phyloP scores from a whole-genome alignment of 2,797 vertebrate species.

The Gadopsis marmoratus region DNA sequence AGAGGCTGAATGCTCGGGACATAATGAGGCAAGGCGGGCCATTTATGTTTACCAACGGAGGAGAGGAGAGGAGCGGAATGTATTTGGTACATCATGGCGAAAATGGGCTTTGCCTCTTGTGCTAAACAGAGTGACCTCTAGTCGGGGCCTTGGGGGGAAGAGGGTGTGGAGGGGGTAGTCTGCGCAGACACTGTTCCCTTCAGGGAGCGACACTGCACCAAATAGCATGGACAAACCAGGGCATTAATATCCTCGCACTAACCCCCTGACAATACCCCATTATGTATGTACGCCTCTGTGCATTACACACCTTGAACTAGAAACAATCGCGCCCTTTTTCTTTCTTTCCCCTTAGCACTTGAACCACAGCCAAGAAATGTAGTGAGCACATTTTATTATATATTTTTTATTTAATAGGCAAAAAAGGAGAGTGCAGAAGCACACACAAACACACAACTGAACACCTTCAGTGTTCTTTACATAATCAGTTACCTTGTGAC shows the following conservation, averaged over 20 bases:
- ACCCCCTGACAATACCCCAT: conserved; percentile 86
- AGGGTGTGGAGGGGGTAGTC: conserved; percentile 65
- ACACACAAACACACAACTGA: conserved; percentile 58
- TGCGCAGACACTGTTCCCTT: conserved; percentile 74
- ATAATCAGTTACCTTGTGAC: conserved; percentile 85
- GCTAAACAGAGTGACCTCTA: conserved; percentile 87
- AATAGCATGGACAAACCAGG: conserved; percentile 81
- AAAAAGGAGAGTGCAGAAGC: conserved; percentile 40
- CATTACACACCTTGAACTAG: conserved; percentile 86
- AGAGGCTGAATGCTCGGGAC: conserved; percentile 68
- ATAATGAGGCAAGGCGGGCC: conserved; percentile 69
- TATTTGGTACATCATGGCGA: conserved; percentile 68
- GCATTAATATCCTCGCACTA: conserved; percentile 86
- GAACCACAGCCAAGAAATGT: conserved; percentile 81
- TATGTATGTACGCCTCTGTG: conserved; percentile 85
- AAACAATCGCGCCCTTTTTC: conserved; percentile 82
- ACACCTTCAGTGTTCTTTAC: conserved; percentile 77
- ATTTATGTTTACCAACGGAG: conserved; percentile 68
- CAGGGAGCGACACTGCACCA: conserved; percentile 84
- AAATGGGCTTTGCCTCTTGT: conserved; percentile 76
- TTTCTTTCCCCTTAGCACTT: conserved; percentile 81
- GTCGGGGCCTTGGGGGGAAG: conserved; percentile 75
- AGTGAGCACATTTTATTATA: conserved; percentile 74
- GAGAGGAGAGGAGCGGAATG: conserved; percentile 35
- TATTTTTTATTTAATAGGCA: conserved; percentile 71